These are phyloP conservation scores for Yponomeuta plumbellus DNA, from an alignment of 2,888 invertebrate genomes.

Conservation along the genomic window DNA sequence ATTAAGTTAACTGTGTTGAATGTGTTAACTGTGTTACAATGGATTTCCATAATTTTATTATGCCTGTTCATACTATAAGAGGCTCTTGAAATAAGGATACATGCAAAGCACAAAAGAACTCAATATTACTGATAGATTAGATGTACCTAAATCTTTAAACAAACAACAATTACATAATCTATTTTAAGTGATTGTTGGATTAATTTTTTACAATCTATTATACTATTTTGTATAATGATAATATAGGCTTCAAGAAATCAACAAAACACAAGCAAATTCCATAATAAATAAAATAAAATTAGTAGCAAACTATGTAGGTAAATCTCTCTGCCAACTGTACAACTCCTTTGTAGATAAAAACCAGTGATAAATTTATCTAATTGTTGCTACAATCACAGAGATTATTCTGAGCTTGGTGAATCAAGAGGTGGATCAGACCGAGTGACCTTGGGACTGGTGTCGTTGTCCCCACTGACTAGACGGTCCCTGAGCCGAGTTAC, in stretches of 20 bases:
- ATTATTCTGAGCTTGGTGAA: conserved; percentile 72
- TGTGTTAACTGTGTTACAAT: not conserved
- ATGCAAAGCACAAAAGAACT: conserved; percentile 15
- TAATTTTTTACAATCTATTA: conserved; percentile 36
- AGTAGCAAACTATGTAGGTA: conserved; percentile 58
- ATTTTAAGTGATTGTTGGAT: conserved; percentile 39
- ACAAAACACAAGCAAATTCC: conserved; percentile 69
- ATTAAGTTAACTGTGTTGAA: not conserved
- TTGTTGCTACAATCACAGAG: conserved; percentile 76
- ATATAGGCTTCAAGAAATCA: conserved; percentile 56
- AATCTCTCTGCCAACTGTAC: conserved; percentile 62
- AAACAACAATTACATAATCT: conserved; percentile 29
- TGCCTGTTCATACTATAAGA: not conserved
- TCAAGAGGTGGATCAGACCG: conserved; percentile 67
- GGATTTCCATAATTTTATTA: not conserved
- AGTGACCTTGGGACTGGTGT: conserved; percentile 74
- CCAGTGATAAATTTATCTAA: conserved; percentile 68
- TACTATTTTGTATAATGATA: conserved; percentile 30
- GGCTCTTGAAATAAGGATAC: not conserved
- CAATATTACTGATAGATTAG: not conserved
- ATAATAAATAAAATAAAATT: conserved; percentile 72
- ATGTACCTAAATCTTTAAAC: conserved; percentile 5
- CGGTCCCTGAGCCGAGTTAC: conserved; percentile 74
- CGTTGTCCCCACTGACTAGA: conserved; percentile 76
- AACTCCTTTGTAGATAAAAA: conserved; percentile 65